A percentile compares a stretch with the other conserved stretches of the same genome.
phyloP scores from a whole-genome alignment of 2,888 invertebrate species.

The Synergus gifuensis region DNA sequence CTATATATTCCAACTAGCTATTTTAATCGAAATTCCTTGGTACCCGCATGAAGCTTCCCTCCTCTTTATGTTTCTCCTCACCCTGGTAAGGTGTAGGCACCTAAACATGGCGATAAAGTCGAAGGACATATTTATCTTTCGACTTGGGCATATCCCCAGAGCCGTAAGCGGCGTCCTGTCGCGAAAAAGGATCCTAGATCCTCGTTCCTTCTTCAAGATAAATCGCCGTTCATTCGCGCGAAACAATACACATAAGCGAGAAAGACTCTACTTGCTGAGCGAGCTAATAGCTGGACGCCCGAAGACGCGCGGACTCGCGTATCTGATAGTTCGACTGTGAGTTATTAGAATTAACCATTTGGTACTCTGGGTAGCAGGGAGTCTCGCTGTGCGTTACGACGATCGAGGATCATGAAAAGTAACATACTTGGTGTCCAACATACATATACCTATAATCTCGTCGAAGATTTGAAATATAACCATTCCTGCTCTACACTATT shows the following conservation, averaged over 20 bases:
- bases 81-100: constrained; percentile 11
- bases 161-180: constrained; percentile 55
- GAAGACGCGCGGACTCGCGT: constrained; percentile 36
- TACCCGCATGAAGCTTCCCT: constrained; percentile 15
- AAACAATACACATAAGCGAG: constrained; percentile 36
- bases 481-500: neutral
- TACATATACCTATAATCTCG: constrained; percentile 3
- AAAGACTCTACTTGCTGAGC: constrained; percentile 18
- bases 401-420: constrained; percentile 28
- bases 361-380: constrained; percentile 25
- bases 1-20: constrained; percentile 4
- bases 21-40: constrained; percentile 13
- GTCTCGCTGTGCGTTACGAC: constrained; percentile 24
- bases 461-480: constrained; percentile 28
- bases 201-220: constrained; percentile 58
- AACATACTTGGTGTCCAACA: constrained; percentile 16
- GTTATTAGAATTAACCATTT: constrained; percentile 59
- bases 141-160: constrained; percentile 41
- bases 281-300: constrained; percentile 31
- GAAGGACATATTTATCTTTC: constrained; percentile 60
- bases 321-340: constrained; percentile 65
- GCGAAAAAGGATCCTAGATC: constrained; percentile 54
- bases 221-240: constrained; percentile 65
- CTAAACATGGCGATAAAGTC: constrained; percentile 59
- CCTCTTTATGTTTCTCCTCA: constrained; percentile 7